These are phyloP conservation scores for Amia ocellicauda DNA, from an alignment of 2,113 vertebrate species.

Conservation along the genomic window DNA sequence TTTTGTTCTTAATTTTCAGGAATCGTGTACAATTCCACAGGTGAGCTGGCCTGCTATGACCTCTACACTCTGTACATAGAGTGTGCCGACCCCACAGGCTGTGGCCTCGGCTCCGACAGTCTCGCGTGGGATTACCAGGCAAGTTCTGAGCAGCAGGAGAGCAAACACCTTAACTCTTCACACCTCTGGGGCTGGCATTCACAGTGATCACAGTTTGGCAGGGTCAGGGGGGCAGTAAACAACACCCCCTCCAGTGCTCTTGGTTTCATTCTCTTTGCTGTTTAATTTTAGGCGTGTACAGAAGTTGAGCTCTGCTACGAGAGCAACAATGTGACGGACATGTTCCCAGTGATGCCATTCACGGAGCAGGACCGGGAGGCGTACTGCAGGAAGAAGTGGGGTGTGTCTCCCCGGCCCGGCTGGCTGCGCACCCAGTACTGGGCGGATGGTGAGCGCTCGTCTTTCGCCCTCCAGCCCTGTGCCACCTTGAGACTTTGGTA, in stretches of 20 bases:
- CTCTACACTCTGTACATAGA: conserved; percentile 70
- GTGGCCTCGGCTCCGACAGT: conserved; percentile 68
- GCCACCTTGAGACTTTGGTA: neutral
- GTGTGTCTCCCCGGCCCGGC: conserved; percentile 59
- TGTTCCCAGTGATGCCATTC: conserved; percentile 83
- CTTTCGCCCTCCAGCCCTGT: neutral
- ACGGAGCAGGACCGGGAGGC: conserved; percentile 54
- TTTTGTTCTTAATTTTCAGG: conserved; percentile 51
- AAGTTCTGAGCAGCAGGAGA: neutral
- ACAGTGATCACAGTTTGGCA: too few relatives aligned
- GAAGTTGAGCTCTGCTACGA: conserved; percentile 80
- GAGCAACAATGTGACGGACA: conserved; percentile 85
- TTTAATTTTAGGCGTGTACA: conserved; percentile 76
- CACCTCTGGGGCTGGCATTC: too few relatives aligned
- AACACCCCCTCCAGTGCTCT: too few relatives aligned
- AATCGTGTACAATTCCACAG: conserved; percentile 84
- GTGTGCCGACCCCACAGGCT: conserved; percentile 89
- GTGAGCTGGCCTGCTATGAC: conserved; percentile 60
- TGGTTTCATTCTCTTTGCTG: neutral
- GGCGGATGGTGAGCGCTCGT: conserved; percentile 65
- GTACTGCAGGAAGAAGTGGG: conserved; percentile 80
- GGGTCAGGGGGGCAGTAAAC: too few relatives aligned
- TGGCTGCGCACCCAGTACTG: conserved; percentile 82
- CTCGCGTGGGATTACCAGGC: conserved; percentile 96
- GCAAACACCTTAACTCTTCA: too few relatives aligned